Evolutionary conservation across 1,140 invertebrate species (phyloP), one percentile per base, ranked within the genome.

Genomic region (Anagrus nilaparvatae): DNA sequence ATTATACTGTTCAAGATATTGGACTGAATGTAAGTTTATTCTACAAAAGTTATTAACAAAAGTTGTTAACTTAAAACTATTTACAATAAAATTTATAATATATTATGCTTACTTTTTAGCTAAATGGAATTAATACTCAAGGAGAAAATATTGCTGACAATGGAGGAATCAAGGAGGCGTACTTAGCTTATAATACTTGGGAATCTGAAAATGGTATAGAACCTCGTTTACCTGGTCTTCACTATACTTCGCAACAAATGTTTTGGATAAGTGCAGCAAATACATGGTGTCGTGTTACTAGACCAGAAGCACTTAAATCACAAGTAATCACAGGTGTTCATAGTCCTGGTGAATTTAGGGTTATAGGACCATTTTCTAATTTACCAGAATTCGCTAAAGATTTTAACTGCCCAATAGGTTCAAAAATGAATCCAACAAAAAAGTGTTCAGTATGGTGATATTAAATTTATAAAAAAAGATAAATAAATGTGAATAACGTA

Each of bases 311-410:
- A 7, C 12, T 50, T n/a, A 60, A 50, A 61, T 57, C 37, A 40
- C 69, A 79, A 28, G 78, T 85, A 47, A 74, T 80, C 8, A 82
- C 80, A 44, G 73, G 84, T 46, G 71, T 75, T 47, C 82, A 87
- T 57, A 81, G 81, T 4, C 83, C 84, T 0, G 79, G 79, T 18
- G 70, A 76, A 44, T 88, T 81, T 73, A 52, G 79, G 40, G 78
- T 84, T 0, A 70, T 75, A 48, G 79, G 77, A 3, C 72, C 79
- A 10, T 49, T 82, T 7, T 73, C 72, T 1, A 83, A 84, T 57
- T 71, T 75, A 13, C 52, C 60, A 24, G 73, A 80, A 40, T 84
- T 84, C 60, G 65, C 77, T 1, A 53, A 68, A 36, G 73, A 74
- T 25, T 84, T 77, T 53, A 66, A 73, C 5, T 84, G 82, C 59